Conservation (phyloP, 2,888 invertebrate species). For the Gryllus longicercus region DNA sequence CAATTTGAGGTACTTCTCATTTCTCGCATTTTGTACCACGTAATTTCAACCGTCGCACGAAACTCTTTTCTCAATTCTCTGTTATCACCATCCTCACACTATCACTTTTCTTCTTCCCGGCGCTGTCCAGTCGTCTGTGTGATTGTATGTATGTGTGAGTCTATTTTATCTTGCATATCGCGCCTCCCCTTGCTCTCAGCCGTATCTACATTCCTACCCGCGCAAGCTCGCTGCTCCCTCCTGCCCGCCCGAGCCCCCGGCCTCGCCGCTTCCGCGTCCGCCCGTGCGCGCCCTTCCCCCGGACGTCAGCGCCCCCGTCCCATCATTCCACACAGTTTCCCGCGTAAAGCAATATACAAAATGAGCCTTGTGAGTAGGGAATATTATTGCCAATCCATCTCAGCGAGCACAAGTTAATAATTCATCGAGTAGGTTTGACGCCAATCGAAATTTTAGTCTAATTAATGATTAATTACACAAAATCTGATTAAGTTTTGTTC, state of each 20-base stretch:
- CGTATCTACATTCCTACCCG: too few species aligned
- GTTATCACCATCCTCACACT: too few species aligned
- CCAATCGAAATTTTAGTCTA: background rate
- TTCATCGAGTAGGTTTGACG: slow-evolving; percentile 9
- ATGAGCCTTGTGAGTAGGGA: slow-evolving; percentile 2
- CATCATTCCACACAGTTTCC: background rate
- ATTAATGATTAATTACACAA: slow-evolving; percentile 9
- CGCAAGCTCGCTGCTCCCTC: too few species aligned
- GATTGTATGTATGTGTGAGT: too few species aligned
- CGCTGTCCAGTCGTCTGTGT: too few species aligned
- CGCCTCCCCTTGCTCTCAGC: too few species aligned
- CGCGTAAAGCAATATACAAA: background rate
- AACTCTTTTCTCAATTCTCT: too few species aligned
- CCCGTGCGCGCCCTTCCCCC: background rate
- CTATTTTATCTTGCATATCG: too few species aligned
- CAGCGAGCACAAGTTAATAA: background rate
- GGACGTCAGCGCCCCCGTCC: background rate
- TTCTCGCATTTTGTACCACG: too few species aligned
- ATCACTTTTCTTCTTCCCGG: too few species aligned
- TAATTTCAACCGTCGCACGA: too few species aligned
- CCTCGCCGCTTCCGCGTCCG: background rate
- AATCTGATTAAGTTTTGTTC: slow-evolving; percentile 3
- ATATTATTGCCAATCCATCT: background rate
- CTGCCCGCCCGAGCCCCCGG: background rate
- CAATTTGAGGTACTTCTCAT: too few species aligned